Conservation (phyloP, 1,140 invertebrate species). For the Berghia stephanieae region DNA sequence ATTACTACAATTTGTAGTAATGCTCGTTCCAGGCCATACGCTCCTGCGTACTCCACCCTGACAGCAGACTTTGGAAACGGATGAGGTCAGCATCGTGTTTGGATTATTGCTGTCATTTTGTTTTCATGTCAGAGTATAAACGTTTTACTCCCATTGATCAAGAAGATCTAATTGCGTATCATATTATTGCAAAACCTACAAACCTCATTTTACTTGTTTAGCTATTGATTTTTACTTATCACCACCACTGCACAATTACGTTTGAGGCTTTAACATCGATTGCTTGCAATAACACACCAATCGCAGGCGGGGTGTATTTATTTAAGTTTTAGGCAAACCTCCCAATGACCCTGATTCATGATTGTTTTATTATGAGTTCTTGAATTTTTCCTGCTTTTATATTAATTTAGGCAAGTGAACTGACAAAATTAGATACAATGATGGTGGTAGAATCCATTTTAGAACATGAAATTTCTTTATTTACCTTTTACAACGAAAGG, state of each 20-base stretch:
- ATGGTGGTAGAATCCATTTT: background rate
- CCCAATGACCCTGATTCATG: too few relatives aligned
- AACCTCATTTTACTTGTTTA: background rate
- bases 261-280: too few relatives aligned
- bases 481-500: background rate
- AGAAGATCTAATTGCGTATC: background rate
- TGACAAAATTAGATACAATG: background rate
- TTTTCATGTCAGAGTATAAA: background rate
- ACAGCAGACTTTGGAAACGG: background rate
- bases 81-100: constrained; percentile 26
- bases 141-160: background rate
- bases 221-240: too few relatives aligned
- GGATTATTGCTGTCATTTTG: background rate
- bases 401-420: background rate
- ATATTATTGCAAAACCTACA: background rate
- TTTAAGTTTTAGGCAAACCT: too few relatives aligned
- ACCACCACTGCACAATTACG: too few relatives aligned
- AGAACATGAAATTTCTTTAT: background rate
- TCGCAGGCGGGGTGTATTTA: too few relatives aligned
- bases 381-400: background rate
- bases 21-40: constrained; percentile 35
- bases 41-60: constrained; percentile 11
- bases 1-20: constrained; percentile 40
- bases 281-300: too few relatives aligned
- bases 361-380: background rate